Evolutionary conservation across 1,140 invertebrate species (phyloP), one percentile per base, ranked within the genome.

Genomic region (Octopus sinensis): DNA sequence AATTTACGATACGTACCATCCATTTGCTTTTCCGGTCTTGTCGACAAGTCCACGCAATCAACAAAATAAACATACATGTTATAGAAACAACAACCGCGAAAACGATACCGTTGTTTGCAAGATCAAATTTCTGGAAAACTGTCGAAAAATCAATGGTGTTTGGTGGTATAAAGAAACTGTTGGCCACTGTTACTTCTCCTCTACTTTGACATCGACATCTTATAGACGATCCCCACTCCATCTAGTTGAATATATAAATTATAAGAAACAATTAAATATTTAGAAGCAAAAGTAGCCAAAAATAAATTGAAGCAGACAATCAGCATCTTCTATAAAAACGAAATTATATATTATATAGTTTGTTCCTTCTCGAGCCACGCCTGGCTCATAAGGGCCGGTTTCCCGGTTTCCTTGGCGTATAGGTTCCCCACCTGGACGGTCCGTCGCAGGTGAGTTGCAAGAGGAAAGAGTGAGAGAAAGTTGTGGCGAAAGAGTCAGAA

Each of bases 111-210:
- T 86, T 86, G 71, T 79, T 82, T 51, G 79, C 79, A 13, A 86
- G 82, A 53, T 84, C 83, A 78, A 86, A 86, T 81, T 86, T 86
- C 23, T 53, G 53, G 83, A 92, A 92, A 0, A 92, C 91, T 78
- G 92, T 91, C 5, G 82, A 82, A 83, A 92, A 92, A 84, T 92
- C 91, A 6, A 92, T 91, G 7, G 90, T 88, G 81, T 92, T 92
- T 3, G 91, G 91, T 73, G 87, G 86, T 4, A 91, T 88, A 80
- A 91, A 90, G 80, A 91, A 91, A 10, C 82, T 76, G 53, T 78
- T 85, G 6, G 84, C 82, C 71, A 83, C 7, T 3, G 73, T 52
- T 23, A 82, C 68, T 53, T 82, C 71, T 6, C 68, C 79, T 13
- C 78, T 52, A 7, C 79, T 54, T 5, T 53, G 4, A 52, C 82